phyloP scores from a whole-genome alignment of 2,797 vertebrate species.

The Tympanoctomys barrerae region DNA sequence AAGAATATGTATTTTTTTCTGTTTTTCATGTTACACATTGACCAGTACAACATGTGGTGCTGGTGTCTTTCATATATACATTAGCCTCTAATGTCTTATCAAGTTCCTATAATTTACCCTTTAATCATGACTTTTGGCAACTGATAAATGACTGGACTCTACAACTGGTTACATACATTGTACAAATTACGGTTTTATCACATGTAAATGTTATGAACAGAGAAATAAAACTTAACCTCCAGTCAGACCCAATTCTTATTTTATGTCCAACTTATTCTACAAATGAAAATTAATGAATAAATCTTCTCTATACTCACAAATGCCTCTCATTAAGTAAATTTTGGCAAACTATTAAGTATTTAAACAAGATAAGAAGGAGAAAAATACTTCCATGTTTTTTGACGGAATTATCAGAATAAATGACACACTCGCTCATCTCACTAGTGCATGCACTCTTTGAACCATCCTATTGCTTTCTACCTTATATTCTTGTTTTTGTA shows the following conservation, averaged over 20 bases:
- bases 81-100: neutral
- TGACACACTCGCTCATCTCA: neutral
- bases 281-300: neutral
- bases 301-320: neutral
- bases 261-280: neutral
- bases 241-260: neutral
- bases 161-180: neutral
- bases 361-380: neutral
- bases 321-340: neutral
- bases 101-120: neutral
- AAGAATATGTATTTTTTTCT: neutral
- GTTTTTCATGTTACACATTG: neutral
- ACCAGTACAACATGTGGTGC: neutral
- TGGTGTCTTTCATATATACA: neutral
- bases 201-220: slow-evolving; percentile 14
- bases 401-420: neutral
- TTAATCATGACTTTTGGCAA: neutral
- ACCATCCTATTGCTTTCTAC: neutral
- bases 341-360: neutral
- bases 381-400: neutral
- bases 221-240: slow-evolving; percentile 48
- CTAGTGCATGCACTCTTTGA: neutral
- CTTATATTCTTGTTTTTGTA: neutral
- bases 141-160: neutral
- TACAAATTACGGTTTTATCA: neutral